Evolutionary conservation across 2,113 vertebrate genomes (phyloP).

Genomic region (Haliaeetus leucogaster): DNA sequence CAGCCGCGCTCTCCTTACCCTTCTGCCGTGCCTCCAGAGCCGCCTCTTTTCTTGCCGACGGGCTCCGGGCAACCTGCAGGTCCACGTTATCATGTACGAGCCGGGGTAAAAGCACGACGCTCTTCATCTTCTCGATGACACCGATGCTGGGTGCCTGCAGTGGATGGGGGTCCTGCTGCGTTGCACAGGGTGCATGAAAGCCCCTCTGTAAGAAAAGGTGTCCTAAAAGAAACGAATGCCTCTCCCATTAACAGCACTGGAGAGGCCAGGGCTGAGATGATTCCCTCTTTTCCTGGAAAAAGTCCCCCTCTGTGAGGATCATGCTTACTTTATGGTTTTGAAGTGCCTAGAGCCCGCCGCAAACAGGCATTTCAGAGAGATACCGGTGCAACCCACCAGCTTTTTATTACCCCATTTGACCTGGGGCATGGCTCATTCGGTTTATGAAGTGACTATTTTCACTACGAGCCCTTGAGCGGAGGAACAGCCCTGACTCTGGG

Average conservation of each 20-base stretch:
- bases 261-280: neutral
- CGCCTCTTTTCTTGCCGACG: fast-evolving
- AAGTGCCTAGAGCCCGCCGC: neutral
- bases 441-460: neutral
- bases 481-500: neutral
- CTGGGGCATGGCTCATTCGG: fast-evolving
- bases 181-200: neutral
- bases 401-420: neutral
- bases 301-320: neutral
- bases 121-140: neutral
- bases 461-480: neutral
- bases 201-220: fast-evolving
- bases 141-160: neutral
- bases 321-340: neutral
- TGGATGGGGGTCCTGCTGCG: fast-evolving
- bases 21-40: neutral
- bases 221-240: neutral
- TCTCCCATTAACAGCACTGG: neutral
- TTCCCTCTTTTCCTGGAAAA: neutral
- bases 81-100: fast-evolving
- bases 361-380: neutral
- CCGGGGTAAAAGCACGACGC: neutral
- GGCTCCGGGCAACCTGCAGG: neutral
- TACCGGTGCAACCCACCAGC: fast-evolving
- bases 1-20: fast-evolving